These are phyloP conservation scores for Numenius arquata DNA, from an alignment of 2,113 vertebrate species.

Conservation along the genomic window DNA sequence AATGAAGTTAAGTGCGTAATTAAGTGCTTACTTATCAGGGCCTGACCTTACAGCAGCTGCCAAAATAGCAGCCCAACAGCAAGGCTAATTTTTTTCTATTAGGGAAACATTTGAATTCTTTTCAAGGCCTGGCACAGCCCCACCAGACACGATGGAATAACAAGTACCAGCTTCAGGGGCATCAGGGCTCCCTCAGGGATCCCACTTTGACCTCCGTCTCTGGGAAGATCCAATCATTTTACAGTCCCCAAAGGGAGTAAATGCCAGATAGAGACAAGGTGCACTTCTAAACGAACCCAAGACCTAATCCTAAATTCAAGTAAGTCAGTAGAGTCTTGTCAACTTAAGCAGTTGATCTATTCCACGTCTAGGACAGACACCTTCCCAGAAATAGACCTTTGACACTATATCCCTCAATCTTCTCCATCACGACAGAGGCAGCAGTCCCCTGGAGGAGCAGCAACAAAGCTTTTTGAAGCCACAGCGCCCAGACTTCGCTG, in stretches of 20 bases:
- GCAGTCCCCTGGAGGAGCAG: neutral
- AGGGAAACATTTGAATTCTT: neutral
- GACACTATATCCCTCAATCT: too few species aligned
- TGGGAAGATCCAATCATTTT: neutral
- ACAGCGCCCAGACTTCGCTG: neutral
- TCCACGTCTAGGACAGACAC: neutral
- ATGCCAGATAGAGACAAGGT: neutral
- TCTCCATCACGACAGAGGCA: neutral
- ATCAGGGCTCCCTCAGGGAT: neutral
- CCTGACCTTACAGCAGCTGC: neutral
- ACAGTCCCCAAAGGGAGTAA: neutral
- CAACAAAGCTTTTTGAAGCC: too few species aligned
- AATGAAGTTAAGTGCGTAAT: neutral
- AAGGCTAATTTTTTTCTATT: neutral
- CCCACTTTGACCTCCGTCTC: neutral
- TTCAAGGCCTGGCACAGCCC: neutral
- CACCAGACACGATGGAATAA: fast-evolving
- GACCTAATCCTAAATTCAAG: neutral
- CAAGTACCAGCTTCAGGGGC: neutral
- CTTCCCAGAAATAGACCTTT: neutral
- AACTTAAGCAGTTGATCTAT: neutral
- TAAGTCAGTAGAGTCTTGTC: neutral
- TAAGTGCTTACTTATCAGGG: neutral
- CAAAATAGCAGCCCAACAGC: neutral
- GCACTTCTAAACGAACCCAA: neutral